A percentile compares a stretch with the other conserved stretches of the same genome.
phyloP scores from a whole-genome alignment of 1,140 invertebrate species.

The Paraescarpia echinospica region DNA sequence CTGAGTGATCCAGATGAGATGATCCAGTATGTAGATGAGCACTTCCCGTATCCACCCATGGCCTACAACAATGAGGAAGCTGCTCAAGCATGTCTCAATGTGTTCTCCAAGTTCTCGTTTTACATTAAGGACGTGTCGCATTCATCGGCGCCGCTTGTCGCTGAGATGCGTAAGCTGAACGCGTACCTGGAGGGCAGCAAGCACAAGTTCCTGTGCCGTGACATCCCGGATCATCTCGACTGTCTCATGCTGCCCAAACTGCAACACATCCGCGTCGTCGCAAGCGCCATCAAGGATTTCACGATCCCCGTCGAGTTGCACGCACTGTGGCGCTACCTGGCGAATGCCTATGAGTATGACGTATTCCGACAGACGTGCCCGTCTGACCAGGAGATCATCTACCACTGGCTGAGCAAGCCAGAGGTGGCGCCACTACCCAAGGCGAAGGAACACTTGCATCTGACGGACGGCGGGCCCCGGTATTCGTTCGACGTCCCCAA shows the following conservation, averaged over 20 bases:
- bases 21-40: slow-evolving; percentile 62
- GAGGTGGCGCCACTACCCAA: slow-evolving; percentile 53
- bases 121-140: slow-evolving; percentile 63
- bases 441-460: slow-evolving; percentile 50
- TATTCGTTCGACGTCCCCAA: slow-evolving; percentile 54
- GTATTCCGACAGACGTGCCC: slow-evolving; percentile 67
- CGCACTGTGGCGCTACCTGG: slow-evolving; percentile 66
- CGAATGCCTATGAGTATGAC: slow-evolving; percentile 63
- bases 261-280: slow-evolving; percentile 65
- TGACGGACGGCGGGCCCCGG: slow-evolving; percentile 48
- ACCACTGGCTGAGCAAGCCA: slow-evolving; percentile 64
- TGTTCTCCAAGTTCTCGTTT: slow-evolving; percentile 67
- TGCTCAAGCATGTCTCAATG: slow-evolving; percentile 60
- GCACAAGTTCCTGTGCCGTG: slow-evolving; percentile 59
- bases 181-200: slow-evolving; percentile 51
- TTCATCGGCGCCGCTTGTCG: slow-evolving; percentile 58
- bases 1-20: slow-evolving; percentile 65
- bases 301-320: slow-evolving; percentile 63
- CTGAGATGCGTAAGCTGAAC: slow-evolving; percentile 60
- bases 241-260: slow-evolving; percentile 66
- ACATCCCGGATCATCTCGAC: slow-evolving; percentile 61
- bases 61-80: slow-evolving; percentile 58
- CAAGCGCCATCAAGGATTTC: slow-evolving; percentile 63
- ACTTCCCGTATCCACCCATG: slow-evolving; percentile 59
- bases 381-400: slow-evolving; percentile 66